Conservation (phyloP, 1,140 invertebrate genomes). For the Zaprionus africanus region DNA sequence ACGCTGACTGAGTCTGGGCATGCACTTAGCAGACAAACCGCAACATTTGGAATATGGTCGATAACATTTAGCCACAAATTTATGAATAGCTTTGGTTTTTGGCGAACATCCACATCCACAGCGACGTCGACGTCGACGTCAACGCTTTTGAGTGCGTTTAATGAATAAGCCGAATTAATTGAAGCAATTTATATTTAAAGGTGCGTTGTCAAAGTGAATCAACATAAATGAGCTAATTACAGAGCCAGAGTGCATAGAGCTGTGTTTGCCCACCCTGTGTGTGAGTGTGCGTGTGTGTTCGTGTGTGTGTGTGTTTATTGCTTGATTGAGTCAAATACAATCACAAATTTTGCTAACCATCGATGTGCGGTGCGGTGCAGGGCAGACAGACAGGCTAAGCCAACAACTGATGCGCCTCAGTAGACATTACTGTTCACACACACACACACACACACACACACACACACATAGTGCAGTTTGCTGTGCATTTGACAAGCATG, state of each 20-base stretch:
- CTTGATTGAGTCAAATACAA: constrained; percentile 63
- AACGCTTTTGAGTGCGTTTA: constrained; percentile 39
- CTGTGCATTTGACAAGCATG: constrained; percentile 59
- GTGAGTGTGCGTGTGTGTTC: constrained; percentile 5
- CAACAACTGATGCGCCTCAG: constrained; percentile 32
- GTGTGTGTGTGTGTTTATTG: constrained; percentile 18
- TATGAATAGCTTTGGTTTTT: constrained; percentile 75
- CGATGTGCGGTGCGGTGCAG: constrained; percentile 43
- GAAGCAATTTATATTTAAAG: constrained; percentile 67
- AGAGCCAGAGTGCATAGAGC: constrained; percentile 20
- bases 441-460: constrained; percentile 8
- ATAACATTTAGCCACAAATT: constrained; percentile 70
- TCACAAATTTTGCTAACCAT: constrained; percentile 54
- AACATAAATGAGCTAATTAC: constrained; percentile 80
- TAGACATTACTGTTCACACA: constrained; percentile 43
- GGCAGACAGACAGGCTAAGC: constrained; percentile 3
- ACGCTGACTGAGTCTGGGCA: constrained; percentile 1
- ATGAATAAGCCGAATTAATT: constrained; percentile 77
- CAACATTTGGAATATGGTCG: constrained; percentile 67
- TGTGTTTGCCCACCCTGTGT: not conserved
- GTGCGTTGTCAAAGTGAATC: constrained; percentile 74
- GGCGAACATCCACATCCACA: not conserved
- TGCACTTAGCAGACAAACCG: constrained; percentile 65
- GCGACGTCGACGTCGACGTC: not conserved
- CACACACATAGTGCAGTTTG: constrained; percentile 1